Evolutionary conservation across 2,797 vertebrate species (phyloP).

Genomic region (Atherinosoma microstoma): DNA sequence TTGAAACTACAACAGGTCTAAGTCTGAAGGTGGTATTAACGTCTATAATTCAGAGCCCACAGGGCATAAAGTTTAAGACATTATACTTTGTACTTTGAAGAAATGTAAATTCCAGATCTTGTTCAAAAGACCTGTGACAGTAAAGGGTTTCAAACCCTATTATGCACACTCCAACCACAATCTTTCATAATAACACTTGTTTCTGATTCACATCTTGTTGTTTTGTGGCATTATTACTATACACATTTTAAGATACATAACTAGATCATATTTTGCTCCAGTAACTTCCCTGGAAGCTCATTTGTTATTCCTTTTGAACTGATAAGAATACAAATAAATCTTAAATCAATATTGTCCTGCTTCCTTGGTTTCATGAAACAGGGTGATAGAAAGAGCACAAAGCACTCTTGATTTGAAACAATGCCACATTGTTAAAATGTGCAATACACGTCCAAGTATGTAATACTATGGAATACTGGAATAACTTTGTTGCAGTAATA

Average conservation of each 20-base stretch:
- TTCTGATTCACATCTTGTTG: conserved; percentile 36
- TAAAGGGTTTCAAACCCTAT: conserved; percentile 16
- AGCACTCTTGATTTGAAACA: conserved; percentile 37
- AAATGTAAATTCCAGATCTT: conserved; percentile 42
- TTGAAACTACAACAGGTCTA: conserved; percentile 16
- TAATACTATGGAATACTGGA: conserved; percentile 24
- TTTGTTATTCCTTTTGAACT: conserved; percentile 23
- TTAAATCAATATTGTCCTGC: conserved; percentile 2
- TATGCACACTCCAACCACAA: conserved; percentile 45
- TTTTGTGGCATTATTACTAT: conserved; percentile 36
- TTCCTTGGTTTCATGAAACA: conserved; percentile 14
- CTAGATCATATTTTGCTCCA: conserved; percentile 33
- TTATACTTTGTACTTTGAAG: conserved; percentile 25
- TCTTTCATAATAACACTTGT: conserved; percentile 37
- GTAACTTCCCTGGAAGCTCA: conserved; percentile 1
- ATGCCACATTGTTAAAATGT: conserved; percentile 25
- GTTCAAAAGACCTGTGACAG: conserved; percentile 39
- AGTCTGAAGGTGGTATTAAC: conserved; percentile 23
- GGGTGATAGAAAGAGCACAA: conserved; percentile 18
- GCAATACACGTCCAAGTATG: conserved; percentile 39
- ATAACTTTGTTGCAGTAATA: neutral
- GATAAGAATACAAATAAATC: conserved; percentile 17
- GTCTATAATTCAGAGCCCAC: conserved; percentile 34
- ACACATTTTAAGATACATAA: conserved; percentile 42
- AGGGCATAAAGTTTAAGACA: conserved; percentile 17